Percentiles rank a stretch among this genome's conserved stretches.
Conservation (phyloP, 2,888 invertebrate species). For the Epistrophe eligans region DNA sequence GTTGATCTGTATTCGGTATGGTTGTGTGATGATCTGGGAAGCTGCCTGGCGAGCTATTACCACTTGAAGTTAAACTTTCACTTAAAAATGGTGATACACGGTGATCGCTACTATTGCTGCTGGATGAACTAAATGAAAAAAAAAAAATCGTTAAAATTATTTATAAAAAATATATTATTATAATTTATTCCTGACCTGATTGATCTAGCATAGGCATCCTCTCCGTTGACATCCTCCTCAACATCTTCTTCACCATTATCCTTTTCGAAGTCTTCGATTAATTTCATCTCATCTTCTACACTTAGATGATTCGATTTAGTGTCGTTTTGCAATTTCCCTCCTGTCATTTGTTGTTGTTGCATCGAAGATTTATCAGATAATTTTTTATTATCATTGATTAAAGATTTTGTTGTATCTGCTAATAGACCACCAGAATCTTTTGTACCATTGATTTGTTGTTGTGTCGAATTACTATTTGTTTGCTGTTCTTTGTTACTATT, state of each 20-base stretch:
- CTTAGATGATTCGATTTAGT: constrained; percentile 81
- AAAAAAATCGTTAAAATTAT: neutral
- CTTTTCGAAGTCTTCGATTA: constrained; percentile 78
- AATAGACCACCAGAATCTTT: constrained; percentile 70
- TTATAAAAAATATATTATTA: neutral
- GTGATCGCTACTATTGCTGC: constrained; percentile 77
- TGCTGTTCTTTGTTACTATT: constrained; percentile 79
- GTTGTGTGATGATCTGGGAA: constrained; percentile 79
- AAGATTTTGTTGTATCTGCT: constrained; percentile 55
- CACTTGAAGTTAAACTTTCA: constrained; percentile 77
- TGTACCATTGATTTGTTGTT: constrained; percentile 77
- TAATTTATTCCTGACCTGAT: constrained; percentile 77
- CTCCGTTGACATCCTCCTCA: constrained; percentile 69
- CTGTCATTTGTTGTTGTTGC: constrained; percentile 79
- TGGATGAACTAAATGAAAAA: constrained; percentile 60
- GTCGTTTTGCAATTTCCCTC: constrained; percentile 79
- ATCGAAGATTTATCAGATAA: constrained; percentile 70
- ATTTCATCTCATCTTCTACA: constrained; percentile 78
- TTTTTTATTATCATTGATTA: constrained; percentile 76
- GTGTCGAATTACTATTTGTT: constrained; percentile 77
- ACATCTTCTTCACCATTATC: constrained; percentile 67
- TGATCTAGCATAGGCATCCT: constrained; percentile 77
- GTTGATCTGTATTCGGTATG: constrained; percentile 73
- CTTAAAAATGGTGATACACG: constrained; percentile 73
- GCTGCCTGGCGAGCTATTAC: constrained; percentile 81